Base-by-base conservation (phyloP, 2,888 invertebrate genomes). In the Trichacis sp. region DNA sequence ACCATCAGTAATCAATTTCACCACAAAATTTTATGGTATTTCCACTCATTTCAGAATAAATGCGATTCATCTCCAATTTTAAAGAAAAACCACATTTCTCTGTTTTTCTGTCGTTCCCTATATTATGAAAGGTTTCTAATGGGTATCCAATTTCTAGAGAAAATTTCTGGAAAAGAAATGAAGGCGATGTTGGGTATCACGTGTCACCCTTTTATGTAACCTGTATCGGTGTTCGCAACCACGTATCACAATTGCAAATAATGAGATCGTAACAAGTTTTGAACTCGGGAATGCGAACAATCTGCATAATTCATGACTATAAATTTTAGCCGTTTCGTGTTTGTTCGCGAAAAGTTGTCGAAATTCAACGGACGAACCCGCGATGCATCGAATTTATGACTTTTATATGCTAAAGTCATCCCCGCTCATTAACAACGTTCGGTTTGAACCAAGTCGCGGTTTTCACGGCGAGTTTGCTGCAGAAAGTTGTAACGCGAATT, bases 211-310 rank as follows among this genome's bases (percentile, higher is more conserved):
- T 33, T 33, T 33, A 33, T n/a, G 33, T 33, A 33, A 33, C 33
- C 2, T 9, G 8, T 6, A 33, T 33, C 33, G n/a, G 33, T n/a
- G 33, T 2, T n/a, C n/a, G n/a, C n/a, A n/a, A 9, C 3, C 12
- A 4, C 40, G 12, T 14, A 40, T 40, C 5, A 15, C 14, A 6
- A 46, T 29, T 24, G 24, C 46, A 46, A 24, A 24, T 46, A 46
- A 46, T 29, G 29, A 46, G 29, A 46, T 46, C 12, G 46, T 46
- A 29, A 46, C 46, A 12, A 46, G 46, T 46, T 46, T 46, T 14
- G 12, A 46, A 46, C 46, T 29, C 46, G 24, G 14, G 11, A 46
- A 24, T 24, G 29, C 24, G 18, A 46, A 46, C 46, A 46, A 46
- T 17, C 46, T 46, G 19, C 24, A 24, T 46, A 46, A 46, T 46